These are phyloP conservation scores for Vimba vimba DNA, from an alignment of 2,113 vertebrate genomes.

Conservation along the genomic window DNA sequence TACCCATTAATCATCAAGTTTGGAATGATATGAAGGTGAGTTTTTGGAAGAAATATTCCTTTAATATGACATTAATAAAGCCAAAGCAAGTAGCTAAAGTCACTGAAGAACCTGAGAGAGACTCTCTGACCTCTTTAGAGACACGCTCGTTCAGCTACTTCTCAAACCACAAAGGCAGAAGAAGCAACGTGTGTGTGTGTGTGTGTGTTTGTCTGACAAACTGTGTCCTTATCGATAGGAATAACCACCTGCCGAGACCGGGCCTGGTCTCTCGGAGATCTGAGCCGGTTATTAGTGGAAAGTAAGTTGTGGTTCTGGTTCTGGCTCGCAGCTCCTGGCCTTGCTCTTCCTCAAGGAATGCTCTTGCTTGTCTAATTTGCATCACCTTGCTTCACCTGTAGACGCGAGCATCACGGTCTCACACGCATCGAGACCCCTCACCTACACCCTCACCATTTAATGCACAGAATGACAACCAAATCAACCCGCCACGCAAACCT, in stretches of 20 bases:
- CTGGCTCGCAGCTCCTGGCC: conserved; percentile 36
- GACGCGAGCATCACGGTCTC: conserved; percentile 44
- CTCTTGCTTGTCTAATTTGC: conserved; percentile 51
- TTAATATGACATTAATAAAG: neutral
- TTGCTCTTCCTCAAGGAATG: conserved; percentile 49
- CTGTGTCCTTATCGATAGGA: conserved; percentile 64
- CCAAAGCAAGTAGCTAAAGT: neutral
- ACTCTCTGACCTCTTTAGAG: conserved; percentile 3
- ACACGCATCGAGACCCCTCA: conserved; percentile 42
- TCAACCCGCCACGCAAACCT: neutral
- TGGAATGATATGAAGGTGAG: neutral
- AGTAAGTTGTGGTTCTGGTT: conserved; percentile 58
- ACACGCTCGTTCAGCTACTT: neutral
- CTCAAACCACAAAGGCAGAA: conserved; percentile 34
- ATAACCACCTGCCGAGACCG: conserved; percentile 64
- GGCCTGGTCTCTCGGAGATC: conserved; percentile 64
- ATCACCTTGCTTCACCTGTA: conserved; percentile 56
- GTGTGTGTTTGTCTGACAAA: conserved; percentile 44
- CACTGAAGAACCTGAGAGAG: neutral
- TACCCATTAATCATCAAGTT: neutral
- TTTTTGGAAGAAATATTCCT: neutral
- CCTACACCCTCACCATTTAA: conserved; percentile 41
- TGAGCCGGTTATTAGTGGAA: conserved; percentile 66
- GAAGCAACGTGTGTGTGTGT: neutral
- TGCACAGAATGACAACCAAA: conserved; percentile 52